phyloP scores from a whole-genome alignment of 2,888 invertebrate species.

The Imbricaverruca yamaguchii region DNA sequence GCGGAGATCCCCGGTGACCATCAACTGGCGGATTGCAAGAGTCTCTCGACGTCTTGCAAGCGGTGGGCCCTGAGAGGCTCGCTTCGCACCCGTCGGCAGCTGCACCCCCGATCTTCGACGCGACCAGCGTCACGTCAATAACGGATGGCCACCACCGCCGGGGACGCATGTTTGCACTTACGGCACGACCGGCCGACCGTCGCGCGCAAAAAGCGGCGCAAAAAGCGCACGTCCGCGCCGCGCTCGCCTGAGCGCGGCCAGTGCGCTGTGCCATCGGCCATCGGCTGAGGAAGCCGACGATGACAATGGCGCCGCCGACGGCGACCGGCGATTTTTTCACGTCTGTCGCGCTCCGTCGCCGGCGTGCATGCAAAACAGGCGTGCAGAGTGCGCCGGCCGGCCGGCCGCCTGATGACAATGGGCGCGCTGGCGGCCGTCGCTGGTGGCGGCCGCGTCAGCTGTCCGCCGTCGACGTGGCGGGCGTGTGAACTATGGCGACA shows the following conservation, averaged over 20 bases:
- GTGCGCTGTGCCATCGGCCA: too few relatives aligned
- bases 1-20: too few relatives aligned
- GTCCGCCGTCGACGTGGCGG: neutral
- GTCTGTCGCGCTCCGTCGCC: neutral
- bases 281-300: neutral
- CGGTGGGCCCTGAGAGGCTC: too few relatives aligned
- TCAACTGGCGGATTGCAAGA: too few relatives aligned
- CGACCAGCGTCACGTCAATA: neutral
- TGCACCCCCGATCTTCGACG: neutral
- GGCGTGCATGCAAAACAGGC: neutral
- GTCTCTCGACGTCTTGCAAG: too few relatives aligned
- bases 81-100: too few relatives aligned
- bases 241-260: too few relatives aligned
- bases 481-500: neutral
- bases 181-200: neutral
- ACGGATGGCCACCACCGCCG: neutral
- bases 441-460: neutral
- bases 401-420: neutral
- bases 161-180: slow-evolving; percentile 18
- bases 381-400: neutral
- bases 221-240: neutral
- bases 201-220: slow-evolving; percentile 14
- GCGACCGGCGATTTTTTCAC: neutral
- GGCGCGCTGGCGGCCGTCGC: neutral
- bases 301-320: neutral